These are phyloP conservation scores for Oligia latruncula DNA, from an alignment of 2,888 invertebrate genomes.

Conservation along the genomic window DNA sequence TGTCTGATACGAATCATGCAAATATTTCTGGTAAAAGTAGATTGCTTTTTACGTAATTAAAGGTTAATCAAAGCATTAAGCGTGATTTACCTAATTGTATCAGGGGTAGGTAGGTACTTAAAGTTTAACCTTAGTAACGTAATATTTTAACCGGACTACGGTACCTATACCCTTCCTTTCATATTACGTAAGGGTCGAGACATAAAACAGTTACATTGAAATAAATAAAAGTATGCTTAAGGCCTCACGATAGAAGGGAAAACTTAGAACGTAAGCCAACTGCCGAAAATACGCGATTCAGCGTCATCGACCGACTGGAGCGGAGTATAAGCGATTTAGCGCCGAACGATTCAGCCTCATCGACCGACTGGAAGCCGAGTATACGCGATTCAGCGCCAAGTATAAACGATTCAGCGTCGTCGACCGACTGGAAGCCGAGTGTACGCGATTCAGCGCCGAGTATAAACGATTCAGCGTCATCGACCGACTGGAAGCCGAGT, in stretches of 20 bases:
- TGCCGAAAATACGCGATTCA: not conserved
- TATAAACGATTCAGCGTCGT: no score
- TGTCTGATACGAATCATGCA: constrained; percentile 33
- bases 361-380: no score
- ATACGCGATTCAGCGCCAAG: no score
- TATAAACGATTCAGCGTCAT: not conserved
- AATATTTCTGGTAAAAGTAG: constrained; percentile 59
- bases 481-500: not conserved
- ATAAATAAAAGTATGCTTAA: not conserved
- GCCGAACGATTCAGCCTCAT: no score
- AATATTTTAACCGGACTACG: not conserved
- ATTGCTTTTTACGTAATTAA: constrained; percentile 45
- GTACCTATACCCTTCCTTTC: no score
- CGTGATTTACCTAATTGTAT: constrained; percentile 21
- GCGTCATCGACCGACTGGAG: no score
- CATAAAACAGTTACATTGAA: not conserved
- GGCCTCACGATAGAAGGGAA: not conserved
- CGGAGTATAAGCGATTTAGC: no score
- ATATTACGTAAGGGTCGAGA: not conserved
- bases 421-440: no score
- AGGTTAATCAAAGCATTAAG: constrained; percentile 49
- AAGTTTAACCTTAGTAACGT: not conserved
- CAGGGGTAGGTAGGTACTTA: not conserved
- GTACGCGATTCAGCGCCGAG: not conserved
- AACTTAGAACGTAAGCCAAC: not conserved